These are phyloP conservation scores for Tyrannus savana DNA, from an alignment of 2,113 vertebrate species.

Conservation along the genomic window DNA sequence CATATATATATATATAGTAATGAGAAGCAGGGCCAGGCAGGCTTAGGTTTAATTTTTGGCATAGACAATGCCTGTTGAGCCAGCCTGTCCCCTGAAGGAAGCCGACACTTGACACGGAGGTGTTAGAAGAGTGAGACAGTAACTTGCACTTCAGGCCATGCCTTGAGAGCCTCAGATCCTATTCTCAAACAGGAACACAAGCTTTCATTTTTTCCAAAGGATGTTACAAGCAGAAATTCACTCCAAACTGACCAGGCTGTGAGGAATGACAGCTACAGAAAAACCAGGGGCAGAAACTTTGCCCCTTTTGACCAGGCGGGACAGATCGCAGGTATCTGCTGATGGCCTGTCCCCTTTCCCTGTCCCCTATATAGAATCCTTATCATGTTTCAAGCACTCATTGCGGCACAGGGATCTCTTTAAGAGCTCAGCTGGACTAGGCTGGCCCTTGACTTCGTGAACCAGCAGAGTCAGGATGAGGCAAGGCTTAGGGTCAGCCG, in stretches of 20 bases:
- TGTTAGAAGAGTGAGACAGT: background rate
- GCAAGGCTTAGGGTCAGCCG: background rate
- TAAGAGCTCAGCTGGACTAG: background rate
- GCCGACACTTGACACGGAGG: background rate
- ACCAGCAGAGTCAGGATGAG: background rate
- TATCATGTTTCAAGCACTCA: background rate
- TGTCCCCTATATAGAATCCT: too few relatives aligned
- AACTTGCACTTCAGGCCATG: background rate
- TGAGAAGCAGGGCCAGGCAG: background rate
- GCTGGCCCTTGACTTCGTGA: background rate
- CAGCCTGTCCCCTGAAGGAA: background rate
- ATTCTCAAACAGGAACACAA: background rate
- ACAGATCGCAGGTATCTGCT: too few relatives aligned
- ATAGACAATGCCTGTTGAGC: background rate
- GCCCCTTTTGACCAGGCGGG: background rate
- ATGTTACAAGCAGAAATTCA: background rate
- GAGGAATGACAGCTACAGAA: background rate
- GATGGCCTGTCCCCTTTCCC: background rate
- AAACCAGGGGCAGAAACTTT: background rate
- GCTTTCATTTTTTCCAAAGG: background rate
- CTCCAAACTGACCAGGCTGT: background rate
- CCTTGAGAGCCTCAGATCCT: background rate
- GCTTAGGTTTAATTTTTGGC: slow-evolving; percentile 49
- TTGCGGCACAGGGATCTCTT: background rate
- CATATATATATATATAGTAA: background rate